Conservation (phyloP, 2,113 vertebrate genomes). For the Merops nubicus region DNA sequence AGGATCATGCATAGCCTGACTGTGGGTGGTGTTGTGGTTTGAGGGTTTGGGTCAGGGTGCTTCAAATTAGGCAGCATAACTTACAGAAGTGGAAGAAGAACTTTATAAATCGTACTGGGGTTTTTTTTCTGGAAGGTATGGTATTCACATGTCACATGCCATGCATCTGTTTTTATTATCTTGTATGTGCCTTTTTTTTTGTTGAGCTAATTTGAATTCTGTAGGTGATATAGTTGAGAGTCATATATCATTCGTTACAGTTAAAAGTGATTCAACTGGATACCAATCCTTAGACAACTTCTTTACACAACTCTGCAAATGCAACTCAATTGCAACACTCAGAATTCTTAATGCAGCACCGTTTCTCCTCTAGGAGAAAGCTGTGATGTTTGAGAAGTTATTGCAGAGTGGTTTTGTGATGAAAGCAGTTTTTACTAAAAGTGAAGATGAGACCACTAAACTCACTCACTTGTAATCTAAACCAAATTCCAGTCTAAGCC, state of each 20-base stretch:
- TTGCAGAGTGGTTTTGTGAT: background rate
- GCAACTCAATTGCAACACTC: background rate
- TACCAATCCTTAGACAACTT: background rate
- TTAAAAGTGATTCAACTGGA: background rate
- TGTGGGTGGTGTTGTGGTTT: background rate
- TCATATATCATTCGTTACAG: background rate
- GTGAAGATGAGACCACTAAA: background rate
- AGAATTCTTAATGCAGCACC: background rate
- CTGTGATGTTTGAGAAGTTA: background rate
- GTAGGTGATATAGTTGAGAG: background rate
- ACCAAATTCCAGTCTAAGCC: conserved; percentile 33
- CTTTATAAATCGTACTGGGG: background rate
- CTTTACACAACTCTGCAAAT: background rate
- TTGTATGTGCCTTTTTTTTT: background rate
- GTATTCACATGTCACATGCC: background rate
- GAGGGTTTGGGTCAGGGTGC: too few relatives aligned
- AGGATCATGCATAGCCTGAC: background rate
- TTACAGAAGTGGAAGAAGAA: background rate
- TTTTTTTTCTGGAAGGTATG: background rate
- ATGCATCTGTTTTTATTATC: background rate
- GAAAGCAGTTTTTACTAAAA: conserved; percentile 17
- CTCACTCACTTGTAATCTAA: conserved; percentile 19
- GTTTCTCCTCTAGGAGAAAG: background rate
- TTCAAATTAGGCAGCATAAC: background rate
- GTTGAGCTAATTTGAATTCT: background rate